These are phyloP conservation scores for Fringilla coelebs DNA, from an alignment of 2,797 vertebrate genomes.

Conservation along the genomic window DNA sequence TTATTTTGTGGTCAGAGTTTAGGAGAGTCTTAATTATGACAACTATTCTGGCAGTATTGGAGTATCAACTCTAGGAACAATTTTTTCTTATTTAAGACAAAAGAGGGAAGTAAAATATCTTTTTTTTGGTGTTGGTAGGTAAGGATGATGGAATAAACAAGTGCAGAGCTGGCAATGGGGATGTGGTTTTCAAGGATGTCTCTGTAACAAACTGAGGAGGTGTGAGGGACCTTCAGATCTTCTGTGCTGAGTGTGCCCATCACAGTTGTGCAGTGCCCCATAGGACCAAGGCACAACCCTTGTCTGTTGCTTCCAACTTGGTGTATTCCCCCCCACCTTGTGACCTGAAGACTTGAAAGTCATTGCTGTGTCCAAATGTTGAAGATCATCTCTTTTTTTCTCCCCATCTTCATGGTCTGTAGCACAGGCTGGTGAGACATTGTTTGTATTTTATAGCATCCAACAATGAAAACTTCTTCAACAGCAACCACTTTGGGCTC, in stretches of 20 bases:
- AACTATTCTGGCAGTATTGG: not conserved
- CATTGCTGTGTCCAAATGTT: conserved; percentile 25
- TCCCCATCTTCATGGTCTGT: not conserved
- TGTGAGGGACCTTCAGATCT: not conserved
- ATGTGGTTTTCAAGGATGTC: not conserved
- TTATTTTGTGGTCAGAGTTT: not conserved
- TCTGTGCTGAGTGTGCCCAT: not conserved
- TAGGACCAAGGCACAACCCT: not conserved
- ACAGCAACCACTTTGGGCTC: conserved; percentile 26
- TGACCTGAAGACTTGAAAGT: not conserved
- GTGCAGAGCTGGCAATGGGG: not conserved
- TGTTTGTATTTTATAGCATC: conserved; percentile 57
- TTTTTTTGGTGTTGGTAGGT: not conserved
- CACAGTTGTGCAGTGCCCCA: not conserved
- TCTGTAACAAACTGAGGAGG: not conserved
- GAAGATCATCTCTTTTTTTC: not conserved
- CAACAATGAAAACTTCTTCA: conserved; percentile 56
- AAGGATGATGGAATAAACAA: not conserved
- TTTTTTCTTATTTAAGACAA: not conserved
- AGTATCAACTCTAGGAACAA: not conserved
- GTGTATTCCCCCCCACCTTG: not conserved
- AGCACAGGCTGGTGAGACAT: not conserved
- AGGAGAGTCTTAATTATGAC: not conserved
- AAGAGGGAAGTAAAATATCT: not conserved
- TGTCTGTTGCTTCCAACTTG: not conserved